Conservation (phyloP, 2,113 vertebrate species). For the Platysternon megacephalum region DNA sequence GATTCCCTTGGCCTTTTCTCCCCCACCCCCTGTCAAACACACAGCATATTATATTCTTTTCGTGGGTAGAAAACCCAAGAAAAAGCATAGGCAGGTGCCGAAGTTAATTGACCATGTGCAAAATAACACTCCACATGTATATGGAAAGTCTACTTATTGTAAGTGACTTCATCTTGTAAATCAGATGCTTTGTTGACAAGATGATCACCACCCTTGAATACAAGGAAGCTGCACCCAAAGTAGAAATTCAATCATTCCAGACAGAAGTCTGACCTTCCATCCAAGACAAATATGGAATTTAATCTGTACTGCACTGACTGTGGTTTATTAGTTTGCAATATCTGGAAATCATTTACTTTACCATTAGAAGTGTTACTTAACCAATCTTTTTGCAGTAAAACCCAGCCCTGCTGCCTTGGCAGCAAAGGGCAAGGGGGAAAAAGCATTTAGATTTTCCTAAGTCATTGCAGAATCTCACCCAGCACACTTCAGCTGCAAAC, state of each 20-base stretch:
- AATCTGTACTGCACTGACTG: slow-evolving; percentile 3
- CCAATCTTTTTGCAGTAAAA: background rate
- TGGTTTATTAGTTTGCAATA: slow-evolving; percentile 29
- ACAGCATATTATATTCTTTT: background rate
- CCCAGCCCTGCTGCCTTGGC: background rate
- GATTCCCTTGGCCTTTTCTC: background rate
- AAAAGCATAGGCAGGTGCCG: background rate
- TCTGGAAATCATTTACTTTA: slow-evolving; percentile 22
- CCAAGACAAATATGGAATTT: slow-evolving; percentile 74
- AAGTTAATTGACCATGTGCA: background rate
- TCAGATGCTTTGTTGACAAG: slow-evolving; percentile 58
- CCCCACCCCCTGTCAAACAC: background rate
- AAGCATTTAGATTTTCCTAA: background rate
- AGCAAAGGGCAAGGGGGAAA: background rate
- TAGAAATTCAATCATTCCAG: slow-evolving; percentile 63
- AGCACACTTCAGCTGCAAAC: background rate
- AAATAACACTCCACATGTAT: background rate
- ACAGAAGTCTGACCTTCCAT: slow-evolving; percentile 62
- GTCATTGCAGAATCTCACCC: background rate
- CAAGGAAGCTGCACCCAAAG: slow-evolving; percentile 83
- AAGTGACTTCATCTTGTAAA: slow-evolving; percentile 38
- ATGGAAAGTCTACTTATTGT: background rate
- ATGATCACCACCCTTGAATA: slow-evolving; percentile 72
- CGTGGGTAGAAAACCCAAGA: background rate
- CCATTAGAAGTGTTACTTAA: slow-evolving; percentile 27